Evolutionary conservation across 2,113 vertebrate species (phyloP), one percentile per base, ranked within the genome.

Genomic region (Phaetusa simplex): DNA sequence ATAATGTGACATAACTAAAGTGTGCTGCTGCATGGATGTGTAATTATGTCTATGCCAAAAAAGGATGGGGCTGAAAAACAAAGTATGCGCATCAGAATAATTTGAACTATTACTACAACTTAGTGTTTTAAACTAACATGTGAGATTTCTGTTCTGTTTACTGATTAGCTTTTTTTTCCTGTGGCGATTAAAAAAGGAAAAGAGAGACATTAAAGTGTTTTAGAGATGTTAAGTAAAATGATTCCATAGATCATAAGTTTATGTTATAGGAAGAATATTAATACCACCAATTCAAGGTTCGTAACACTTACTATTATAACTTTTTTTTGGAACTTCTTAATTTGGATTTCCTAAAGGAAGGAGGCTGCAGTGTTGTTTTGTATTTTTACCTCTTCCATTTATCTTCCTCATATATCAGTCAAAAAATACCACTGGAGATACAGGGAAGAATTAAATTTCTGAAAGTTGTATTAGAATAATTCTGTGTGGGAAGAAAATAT

Each of bases 301-400:
- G 26, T 74, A 79, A 55, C 6, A 12, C 9, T 65, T 88, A 19
- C 5, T 70, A 12, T 62, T 0, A 29, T 15, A 27, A 10, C 21
- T 40, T 59, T 58, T 26, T 38, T 61, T 56, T 58, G 36, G 6
- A 78, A 11, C 9, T 70, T 92, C 50, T 59, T 2, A 34, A 50
- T 93, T 90, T 89, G 23, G 5, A 13, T 96, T 96, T 81, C 47
- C 15, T 71, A 12, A 83, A 86, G 71, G n/a, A 76, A 56, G 49
- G 27, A 69, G 32, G 12, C 15, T 62, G 16, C 38, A 45, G 24
- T 26, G 11, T 73, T 67, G 11, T 55, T 86, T 74, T 86, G 29
- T 43, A 36, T 32, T 12, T 80, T 65, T 61, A 52, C 27, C 18
- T 92, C 42, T 87, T 59, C 53, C 17, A 32, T 88, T 92, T 43